Conservation (phyloP, 1,140 invertebrate species). For the Drosophila arizonae region DNA sequence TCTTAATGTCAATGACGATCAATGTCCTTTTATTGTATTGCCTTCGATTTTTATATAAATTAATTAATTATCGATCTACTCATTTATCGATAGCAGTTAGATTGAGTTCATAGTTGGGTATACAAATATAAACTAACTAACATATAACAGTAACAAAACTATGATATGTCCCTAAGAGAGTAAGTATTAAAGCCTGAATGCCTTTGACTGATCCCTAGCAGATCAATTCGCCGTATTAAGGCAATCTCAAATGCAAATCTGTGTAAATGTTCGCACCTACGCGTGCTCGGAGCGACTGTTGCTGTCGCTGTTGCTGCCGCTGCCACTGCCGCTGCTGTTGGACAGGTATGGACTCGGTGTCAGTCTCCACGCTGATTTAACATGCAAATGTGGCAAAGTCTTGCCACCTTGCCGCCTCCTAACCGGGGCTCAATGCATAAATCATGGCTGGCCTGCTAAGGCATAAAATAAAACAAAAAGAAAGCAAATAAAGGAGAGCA, state of each 20-base stretch:
- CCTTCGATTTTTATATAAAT: no score
- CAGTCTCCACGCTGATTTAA: conserved; percentile 45
- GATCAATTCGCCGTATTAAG: conserved; percentile 33
- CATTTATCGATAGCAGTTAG: no score
- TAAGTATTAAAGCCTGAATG: no score
- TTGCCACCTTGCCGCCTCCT: conserved; percentile 33
- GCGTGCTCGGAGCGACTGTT: neutral
- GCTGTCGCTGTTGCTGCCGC: neutral
- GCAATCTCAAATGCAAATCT: conserved; percentile 43
- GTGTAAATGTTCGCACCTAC: conserved; percentile 18
- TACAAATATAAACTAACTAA: no score
- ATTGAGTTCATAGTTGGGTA: no score
- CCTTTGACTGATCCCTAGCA: conserved; percentile 16
- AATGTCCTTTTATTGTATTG: no score
- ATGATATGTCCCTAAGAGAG: no score
- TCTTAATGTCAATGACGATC: no score
- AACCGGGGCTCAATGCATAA: conserved; percentile 63
- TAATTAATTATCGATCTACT: no score
- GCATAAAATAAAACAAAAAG: conserved; percentile 2
- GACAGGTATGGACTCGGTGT: neutral
- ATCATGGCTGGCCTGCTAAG: conserved; percentile 55
- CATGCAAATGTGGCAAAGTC: conserved; percentile 67
- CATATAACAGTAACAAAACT: no score
- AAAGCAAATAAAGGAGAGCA: conserved; percentile 6
- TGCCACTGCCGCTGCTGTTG: neutral